Percentiles rank a stretch among this genome's conserved stretches.
Conservation (phyloP, 2,888 invertebrate species). For the Dicranocentrus wangi region DNA sequence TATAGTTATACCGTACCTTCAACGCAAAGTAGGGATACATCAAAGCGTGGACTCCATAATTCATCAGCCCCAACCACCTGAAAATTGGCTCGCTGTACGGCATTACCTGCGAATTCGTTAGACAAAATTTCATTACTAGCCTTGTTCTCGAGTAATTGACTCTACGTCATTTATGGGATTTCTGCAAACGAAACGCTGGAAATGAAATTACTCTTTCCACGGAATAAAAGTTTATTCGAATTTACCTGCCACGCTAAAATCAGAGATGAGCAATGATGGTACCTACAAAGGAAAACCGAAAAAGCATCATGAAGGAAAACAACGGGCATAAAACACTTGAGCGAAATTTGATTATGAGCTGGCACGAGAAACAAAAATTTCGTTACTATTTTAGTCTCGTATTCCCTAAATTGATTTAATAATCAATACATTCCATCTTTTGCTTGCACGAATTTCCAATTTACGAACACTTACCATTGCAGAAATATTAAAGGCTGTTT, state of each 20-base stretch:
- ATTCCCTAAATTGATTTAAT: too few species aligned
- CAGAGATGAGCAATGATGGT: conserved; percentile 95
- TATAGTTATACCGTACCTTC: too few species aligned
- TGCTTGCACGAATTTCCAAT: neutral
- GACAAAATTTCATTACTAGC: too few species aligned
- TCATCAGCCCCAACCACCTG: conserved; percentile 65
- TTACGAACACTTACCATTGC: conserved; percentile 40
- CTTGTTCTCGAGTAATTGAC: too few species aligned
- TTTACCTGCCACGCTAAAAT: conserved; percentile 87
- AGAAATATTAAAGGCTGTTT: conserved; percentile 47
- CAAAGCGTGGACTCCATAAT: conserved; percentile 60
- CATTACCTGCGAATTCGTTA: conserved; percentile 32
- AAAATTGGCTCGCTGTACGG: conserved; percentile 50
- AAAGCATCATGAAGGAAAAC: neutral
- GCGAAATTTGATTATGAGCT: neutral
- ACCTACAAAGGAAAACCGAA: conserved; percentile 78
- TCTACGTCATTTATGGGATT: neutral
- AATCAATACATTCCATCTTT: too few species aligned
- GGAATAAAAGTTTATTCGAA: too few species aligned
- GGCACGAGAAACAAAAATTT: too few species aligned
- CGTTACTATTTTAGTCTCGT: too few species aligned
- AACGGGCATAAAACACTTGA: neutral
- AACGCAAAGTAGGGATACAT: conserved; percentile 65
- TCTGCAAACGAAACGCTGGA: too few species aligned
- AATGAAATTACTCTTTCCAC: too few species aligned